These are phyloP conservation scores for Channa argus DNA, from an alignment of 2,113 vertebrate genomes.

Conservation along the genomic window DNA sequence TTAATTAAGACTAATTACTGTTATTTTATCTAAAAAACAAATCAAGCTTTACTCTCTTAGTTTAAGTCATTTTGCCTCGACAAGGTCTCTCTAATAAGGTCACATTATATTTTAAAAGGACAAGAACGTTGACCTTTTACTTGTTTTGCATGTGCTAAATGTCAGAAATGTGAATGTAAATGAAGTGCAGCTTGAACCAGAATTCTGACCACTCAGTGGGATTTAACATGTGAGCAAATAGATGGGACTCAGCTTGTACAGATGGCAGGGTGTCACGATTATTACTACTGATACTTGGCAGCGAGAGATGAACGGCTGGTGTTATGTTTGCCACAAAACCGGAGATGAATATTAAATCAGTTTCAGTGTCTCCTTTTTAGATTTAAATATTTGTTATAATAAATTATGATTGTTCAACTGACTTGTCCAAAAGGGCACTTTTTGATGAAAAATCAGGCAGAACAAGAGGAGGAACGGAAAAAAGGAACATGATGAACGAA, in stretches of 20 bases:
- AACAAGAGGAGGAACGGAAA: not conserved
- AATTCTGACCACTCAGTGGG: slow-evolving; percentile 10
- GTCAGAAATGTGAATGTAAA: slow-evolving; percentile 23
- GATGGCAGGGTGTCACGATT: slow-evolving; percentile 30
- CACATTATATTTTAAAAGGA: not conserved
- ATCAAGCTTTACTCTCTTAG: not conserved
- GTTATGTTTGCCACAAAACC: not conserved
- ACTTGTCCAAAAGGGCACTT: not conserved
- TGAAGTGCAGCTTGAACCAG: not conserved
- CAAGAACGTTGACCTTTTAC: slow-evolving; percentile 2
- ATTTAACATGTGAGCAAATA: slow-evolving; percentile 1
- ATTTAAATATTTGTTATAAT: not conserved
- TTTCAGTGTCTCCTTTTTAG: not conserved
- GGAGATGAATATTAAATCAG: slow-evolving; percentile 3
- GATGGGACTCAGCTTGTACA: not conserved
- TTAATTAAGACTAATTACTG: not conserved
- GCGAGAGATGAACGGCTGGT: slow-evolving; percentile 3
- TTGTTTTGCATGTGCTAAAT: slow-evolving; percentile 18
- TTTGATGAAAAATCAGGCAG: not conserved
- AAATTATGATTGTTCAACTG: not conserved
- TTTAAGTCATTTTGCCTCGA: not conserved
- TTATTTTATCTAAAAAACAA: not conserved
- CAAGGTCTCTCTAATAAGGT: slow-evolving; percentile 2
- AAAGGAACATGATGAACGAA: not conserved
- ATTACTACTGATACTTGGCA: slow-evolving; percentile 33